phyloP scores from a whole-genome alignment of 2,888 invertebrate species.

The Diadegma fenestrale region DNA sequence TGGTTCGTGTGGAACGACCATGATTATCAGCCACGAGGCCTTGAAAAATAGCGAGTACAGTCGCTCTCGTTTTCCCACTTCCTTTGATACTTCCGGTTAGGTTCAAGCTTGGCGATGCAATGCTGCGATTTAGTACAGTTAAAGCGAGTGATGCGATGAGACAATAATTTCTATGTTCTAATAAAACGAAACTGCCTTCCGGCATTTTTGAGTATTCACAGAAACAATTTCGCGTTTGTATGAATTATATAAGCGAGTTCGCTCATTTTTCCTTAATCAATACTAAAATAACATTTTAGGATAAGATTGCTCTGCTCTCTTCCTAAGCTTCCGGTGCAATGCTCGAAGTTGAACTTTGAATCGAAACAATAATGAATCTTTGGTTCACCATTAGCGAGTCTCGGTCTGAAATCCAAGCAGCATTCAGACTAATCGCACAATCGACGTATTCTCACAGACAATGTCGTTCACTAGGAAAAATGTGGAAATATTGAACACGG shows the following conservation, averaged over 20 bases:
- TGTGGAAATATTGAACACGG: neutral
- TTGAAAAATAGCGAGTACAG: constrained; percentile 43
- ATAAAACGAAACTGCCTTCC: neutral
- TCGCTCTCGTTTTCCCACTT: constrained; percentile 22
- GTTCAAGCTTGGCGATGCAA: constrained; percentile 7
- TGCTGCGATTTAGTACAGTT: constrained; percentile 11
- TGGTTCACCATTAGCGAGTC: neutral
- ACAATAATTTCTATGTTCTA: neutral
- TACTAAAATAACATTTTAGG: neutral
- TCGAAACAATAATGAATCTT: neutral
- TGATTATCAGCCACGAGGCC: constrained; percentile 59
- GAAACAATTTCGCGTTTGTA: neutral
- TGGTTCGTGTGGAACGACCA: constrained; percentile 67
- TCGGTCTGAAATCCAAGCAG: neutral
- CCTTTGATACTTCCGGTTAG: constrained; percentile 18
- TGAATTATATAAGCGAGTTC: neutral
- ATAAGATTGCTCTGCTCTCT: neutral
- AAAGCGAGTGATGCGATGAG: neutral
- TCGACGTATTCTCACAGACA: neutral
- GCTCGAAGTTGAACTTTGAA: neutral
- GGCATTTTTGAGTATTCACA: neutral
- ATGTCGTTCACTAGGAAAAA: neutral
- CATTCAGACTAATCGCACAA: neutral
- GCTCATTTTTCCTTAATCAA: neutral
- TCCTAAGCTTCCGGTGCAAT: neutral